These are phyloP conservation scores for Sphaerophoria rueppellii DNA, from an alignment of 2,888 invertebrate genomes.

Conservation along the genomic window DNA sequence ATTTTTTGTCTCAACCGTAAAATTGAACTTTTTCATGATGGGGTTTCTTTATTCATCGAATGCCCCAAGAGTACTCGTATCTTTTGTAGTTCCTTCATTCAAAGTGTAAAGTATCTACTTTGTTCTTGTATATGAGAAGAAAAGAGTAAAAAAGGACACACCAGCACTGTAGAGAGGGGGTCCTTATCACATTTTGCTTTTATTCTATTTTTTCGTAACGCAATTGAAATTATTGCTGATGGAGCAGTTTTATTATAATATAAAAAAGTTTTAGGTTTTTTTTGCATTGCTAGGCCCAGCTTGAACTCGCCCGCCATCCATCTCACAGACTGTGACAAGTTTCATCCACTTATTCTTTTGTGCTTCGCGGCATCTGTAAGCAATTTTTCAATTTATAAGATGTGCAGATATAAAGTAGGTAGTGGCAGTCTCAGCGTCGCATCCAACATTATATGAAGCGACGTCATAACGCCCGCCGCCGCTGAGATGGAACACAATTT, in stretches of 20 bases:
- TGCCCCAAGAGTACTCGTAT: constrained; percentile 18
- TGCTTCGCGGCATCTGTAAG: constrained; percentile 33
- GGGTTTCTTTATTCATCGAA: constrained; percentile 23
- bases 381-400: constrained; percentile 62
- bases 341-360: constrained; percentile 52
- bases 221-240: constrained; percentile 42
- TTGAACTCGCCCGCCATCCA: background rate
- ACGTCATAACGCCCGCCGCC: background rate
- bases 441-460: background rate
- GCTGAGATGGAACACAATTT: constrained; percentile 2
- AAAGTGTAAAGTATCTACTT: constrained; percentile 18
- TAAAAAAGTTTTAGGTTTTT: background rate
- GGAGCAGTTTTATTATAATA: constrained; percentile 37
- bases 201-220: constrained; percentile 18
- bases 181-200: constrained; percentile 14
- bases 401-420: constrained; percentile 10
- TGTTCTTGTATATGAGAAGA: background rate
- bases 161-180: background rate
- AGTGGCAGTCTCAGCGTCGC: background rate
- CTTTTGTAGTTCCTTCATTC: constrained; percentile 26
- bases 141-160: constrained; percentile 16
- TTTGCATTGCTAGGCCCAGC: background rate
- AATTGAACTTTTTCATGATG: constrained; percentile 26
- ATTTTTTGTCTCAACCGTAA: constrained; percentile 7
- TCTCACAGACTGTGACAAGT: constrained; percentile 23